A percentile compares a stretch with the other conserved stretches of the same genome.
These are phyloP conservation scores for Halocaridina rubra DNA, from an alignment of 2,888 invertebrate species.

Conservation along the genomic window DNA sequence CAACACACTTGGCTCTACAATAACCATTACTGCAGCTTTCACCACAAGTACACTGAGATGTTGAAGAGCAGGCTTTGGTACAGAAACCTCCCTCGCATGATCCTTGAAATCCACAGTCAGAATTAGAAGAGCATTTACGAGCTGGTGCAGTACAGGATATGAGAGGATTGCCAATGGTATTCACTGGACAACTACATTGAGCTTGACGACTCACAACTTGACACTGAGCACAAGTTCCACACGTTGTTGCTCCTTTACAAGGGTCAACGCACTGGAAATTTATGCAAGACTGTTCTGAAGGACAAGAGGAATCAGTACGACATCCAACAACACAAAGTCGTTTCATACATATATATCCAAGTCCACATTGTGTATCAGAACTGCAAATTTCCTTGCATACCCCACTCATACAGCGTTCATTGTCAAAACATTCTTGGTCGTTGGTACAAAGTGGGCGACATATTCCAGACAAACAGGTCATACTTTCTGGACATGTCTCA, in stretches of 20 bases:
- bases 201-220: constrained; percentile 82
- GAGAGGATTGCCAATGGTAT: constrained; percentile 85
- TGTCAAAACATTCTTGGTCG: constrained; percentile 83
- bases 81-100: constrained; percentile 79
- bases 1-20: constrained; percentile 81
- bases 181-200: constrained; percentile 85
- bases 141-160: constrained; percentile 81
- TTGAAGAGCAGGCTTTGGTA: constrained; percentile 76
- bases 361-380: constrained; percentile 78
- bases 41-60: constrained; percentile 83
- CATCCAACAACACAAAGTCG: constrained; percentile 88
- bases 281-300: constrained; percentile 81
- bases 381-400: constrained; percentile 88
- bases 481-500: constrained; percentile 78
- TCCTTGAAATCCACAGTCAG: constrained; percentile 72
- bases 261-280: constrained; percentile 88
- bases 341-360: constrained; percentile 87
- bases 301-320: constrained; percentile 84
- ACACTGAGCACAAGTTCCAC: constrained; percentile 87
- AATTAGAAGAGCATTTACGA: constrained; percentile 72
- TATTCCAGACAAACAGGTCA: constrained; percentile 81
- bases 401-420: constrained; percentile 86
- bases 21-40: constrained; percentile 81
- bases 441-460: constrained; percentile 84
- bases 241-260: constrained; percentile 79